Evolutionary conservation across 2,113 vertebrate species (phyloP).

Genomic region (Spermophilus dauricus): DNA sequence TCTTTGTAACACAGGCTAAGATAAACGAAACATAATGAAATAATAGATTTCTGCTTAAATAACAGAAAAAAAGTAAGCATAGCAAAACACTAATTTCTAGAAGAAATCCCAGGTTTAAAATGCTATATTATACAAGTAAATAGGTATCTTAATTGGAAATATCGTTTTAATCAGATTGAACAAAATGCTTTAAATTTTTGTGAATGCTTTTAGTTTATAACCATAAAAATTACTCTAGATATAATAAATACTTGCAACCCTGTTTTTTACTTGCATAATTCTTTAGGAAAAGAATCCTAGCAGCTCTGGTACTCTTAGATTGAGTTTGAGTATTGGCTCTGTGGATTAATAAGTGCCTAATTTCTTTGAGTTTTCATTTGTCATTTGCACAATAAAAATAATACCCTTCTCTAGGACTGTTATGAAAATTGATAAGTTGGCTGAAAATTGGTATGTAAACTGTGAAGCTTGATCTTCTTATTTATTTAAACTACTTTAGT

Average conservation of each 20-base stretch:
- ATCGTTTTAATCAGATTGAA: neutral
- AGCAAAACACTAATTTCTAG: slow-evolving; percentile 47
- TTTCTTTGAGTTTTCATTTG: slow-evolving; percentile 45
- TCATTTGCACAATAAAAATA: slow-evolving; percentile 51
- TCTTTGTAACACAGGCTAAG: slow-evolving; percentile 1
- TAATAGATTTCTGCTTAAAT: slow-evolving; percentile 50
- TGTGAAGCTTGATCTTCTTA: slow-evolving; percentile 42
- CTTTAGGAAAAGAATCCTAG: neutral
- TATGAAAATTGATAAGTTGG: neutral
- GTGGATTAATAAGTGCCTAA: slow-evolving; percentile 25
- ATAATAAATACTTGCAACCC: neutral
- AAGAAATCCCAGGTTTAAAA: slow-evolving; percentile 57
- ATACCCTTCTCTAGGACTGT: neutral
- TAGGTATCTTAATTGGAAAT: neutral
- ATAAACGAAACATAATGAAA: slow-evolving; percentile 12
- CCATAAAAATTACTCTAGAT: neutral
- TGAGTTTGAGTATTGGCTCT: slow-evolving; percentile 10
- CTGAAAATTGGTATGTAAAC: slow-evolving; percentile 41
- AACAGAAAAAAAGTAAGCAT: slow-evolving; percentile 16
- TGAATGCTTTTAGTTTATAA: neutral
- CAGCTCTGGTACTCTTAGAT: neutral
- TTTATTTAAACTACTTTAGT: slow-evolving; percentile 7
- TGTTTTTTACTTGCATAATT: slow-evolving; percentile 43
- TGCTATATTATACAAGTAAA: neutral
- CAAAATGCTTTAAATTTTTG: slow-evolving; percentile 6